A percentile compares a stretch with the other conserved stretches of the same genome.
These are phyloP conservation scores for Perognathus longimembris DNA, from an alignment of 2,113 vertebrate species.

Conservation along the genomic window DNA sequence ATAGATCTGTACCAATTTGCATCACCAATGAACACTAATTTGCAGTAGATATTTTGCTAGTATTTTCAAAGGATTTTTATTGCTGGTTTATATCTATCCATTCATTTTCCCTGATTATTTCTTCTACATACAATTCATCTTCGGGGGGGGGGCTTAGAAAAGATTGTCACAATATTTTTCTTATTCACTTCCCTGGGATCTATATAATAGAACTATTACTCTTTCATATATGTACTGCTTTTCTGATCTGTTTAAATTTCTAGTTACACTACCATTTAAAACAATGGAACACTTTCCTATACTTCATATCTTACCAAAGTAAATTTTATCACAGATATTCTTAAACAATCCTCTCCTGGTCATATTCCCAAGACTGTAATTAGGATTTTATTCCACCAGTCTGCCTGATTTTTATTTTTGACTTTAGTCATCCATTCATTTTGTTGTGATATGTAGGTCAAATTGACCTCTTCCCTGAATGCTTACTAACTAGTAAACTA, in stretches of 20 bases:
- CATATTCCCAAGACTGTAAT: neutral
- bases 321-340: neutral
- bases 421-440: neutral
- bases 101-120: neutral
- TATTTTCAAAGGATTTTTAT: neutral
- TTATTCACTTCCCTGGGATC: neutral
- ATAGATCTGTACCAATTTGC: neutral
- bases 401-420: neutral
- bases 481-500: neutral
- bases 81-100: neutral
- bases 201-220: neutral
- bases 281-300: neutral
- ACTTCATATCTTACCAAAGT: neutral
- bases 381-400: neutral
- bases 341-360: neutral
- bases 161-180: neutral
- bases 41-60: conserved; percentile 5
- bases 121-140: neutral
- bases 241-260: neutral
- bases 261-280: neutral
- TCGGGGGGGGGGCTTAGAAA: too few species aligned
- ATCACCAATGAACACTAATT: neutral
- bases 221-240: neutral
- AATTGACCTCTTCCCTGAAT: neutral
- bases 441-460: neutral